phyloP scores from a whole-genome alignment of 2,113 vertebrate species.

The Piprites chloris region DNA sequence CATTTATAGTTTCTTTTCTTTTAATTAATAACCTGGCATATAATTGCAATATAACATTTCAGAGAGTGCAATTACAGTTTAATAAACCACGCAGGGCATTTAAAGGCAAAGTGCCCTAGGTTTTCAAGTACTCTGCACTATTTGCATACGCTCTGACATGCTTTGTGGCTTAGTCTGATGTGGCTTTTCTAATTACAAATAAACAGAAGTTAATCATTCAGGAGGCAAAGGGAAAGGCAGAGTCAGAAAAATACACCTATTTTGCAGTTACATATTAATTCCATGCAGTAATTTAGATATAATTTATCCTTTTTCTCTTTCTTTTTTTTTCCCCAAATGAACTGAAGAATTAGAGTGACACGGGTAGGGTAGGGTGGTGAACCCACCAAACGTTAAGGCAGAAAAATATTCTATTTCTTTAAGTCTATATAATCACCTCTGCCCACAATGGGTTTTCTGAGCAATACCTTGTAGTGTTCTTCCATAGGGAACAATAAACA shows the following conservation, averaged over 20 bases:
- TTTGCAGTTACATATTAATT: background rate
- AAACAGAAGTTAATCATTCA: slow-evolving; percentile 45
- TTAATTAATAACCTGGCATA: slow-evolving; percentile 42
- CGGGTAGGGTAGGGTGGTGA: accelerated
- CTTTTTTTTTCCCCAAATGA: background rate
- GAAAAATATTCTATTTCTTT: background rate
- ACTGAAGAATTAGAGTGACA: background rate
- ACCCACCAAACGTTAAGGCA: background rate
- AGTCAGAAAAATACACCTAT: background rate
- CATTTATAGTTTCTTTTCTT: slow-evolving; percentile 10
- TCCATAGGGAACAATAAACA: slow-evolving; percentile 5
- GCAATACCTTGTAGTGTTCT: background rate
- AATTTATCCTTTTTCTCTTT: background rate
- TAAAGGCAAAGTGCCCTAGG: slow-evolving; percentile 21
- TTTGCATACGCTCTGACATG: slow-evolving; percentile 34
- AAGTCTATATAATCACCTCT: background rate
- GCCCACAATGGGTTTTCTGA: background rate
- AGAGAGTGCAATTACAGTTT: slow-evolving; percentile 27
- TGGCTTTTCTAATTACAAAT: slow-evolving; percentile 46
- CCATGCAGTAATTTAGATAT: background rate
- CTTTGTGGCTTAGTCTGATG: slow-evolving; percentile 43
- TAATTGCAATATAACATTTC: slow-evolving; percentile 32
- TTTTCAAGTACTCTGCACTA: slow-evolving; percentile 17
- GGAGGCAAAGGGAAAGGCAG: background rate
- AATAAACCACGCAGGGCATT: background rate